Base-by-base conservation (phyloP, 2,888 invertebrate species). In the Scaptomyza reducta region DNA sequence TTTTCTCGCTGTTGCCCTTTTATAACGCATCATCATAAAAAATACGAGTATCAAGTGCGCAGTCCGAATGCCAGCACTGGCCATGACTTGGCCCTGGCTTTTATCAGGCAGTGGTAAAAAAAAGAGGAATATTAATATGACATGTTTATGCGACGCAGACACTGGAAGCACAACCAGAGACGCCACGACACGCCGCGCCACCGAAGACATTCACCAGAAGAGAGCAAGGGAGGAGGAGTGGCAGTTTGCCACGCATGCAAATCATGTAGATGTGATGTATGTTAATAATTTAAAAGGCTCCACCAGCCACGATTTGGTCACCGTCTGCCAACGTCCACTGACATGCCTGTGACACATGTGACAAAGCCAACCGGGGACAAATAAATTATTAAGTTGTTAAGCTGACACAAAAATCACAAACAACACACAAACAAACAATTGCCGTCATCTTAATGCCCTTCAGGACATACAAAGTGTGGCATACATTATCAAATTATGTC, bases 351-450 rank as follows among this genome's bases (percentile, higher is more conserved):
- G 82, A 76, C 87, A 84, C 77, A 78, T 77, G 68, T 71, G 75
- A 66, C 73, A 69, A 44, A 61, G 61, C 38, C 53, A 49, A 16
- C 31, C 18, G 40, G 54, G 58, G 61, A 40, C 69, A 73, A 54
- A 79, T 87, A 75, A 85, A 86, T 80, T 87, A 87, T 83, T 86
- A 77, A 83, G 72, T 74, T 83, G 79, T 87, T 86, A 83, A 82
- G 49, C 70, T 70, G 74, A 56, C 71, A 72, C 64, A 68, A 76
- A n/a, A 13, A 49, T 18, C 1, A 40, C 7, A 16, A 40, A 40
- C 14, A 14, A 38, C 14, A 27, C 10, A 22, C 22, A 22, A 58
- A 66, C 66, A 58, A 63, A 65, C 73, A 73, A 74, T 72, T 60
- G 73, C 54, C 70, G 62, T 77, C 77, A 58, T 42, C 25, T 71